These are phyloP conservation scores for Chiloscyllium plagiosum DNA, from an alignment of 2,113 vertebrate species.

Conservation along the genomic window DNA sequence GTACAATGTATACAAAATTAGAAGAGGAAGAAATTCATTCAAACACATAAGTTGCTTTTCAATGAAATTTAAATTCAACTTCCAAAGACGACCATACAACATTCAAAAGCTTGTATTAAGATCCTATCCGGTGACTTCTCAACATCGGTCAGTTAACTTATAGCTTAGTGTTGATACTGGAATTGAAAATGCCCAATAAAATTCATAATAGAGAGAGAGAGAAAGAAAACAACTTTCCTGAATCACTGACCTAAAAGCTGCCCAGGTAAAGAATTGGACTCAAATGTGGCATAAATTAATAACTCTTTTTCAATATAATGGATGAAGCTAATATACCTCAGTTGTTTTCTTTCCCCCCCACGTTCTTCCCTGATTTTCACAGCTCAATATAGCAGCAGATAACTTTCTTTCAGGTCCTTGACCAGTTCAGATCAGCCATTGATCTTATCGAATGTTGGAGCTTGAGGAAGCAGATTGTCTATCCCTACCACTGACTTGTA, in stretches of 20 bases:
- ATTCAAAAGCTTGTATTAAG: not conserved
- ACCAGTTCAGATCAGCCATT: too few relatives aligned
- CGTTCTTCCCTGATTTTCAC: not conserved
- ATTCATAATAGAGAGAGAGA: not conserved
- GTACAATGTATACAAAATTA: not conserved
- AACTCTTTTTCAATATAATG: not conserved
- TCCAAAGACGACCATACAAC: not conserved
- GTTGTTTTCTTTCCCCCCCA: not conserved
- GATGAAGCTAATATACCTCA: not conserved
- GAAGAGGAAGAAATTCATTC: not conserved
- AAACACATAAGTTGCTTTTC: not conserved
- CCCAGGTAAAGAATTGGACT: not conserved
- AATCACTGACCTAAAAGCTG: not conserved
- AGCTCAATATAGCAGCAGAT: not conserved
- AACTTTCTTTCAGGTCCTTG: not conserved
- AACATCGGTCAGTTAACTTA: not conserved
- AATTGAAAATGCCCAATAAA: not conserved
- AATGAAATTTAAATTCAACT: not conserved
- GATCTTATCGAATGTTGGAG: too few relatives aligned
- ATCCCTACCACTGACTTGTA: too few relatives aligned
- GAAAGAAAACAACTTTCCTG: not conserved
- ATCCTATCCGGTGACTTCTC: not conserved
- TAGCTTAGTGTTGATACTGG: not conserved
- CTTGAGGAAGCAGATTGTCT: too few relatives aligned
- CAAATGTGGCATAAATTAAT: not conserved